Base-by-base conservation (phyloP, 2,888 invertebrate species). In the Pemphredon lugubris region DNA sequence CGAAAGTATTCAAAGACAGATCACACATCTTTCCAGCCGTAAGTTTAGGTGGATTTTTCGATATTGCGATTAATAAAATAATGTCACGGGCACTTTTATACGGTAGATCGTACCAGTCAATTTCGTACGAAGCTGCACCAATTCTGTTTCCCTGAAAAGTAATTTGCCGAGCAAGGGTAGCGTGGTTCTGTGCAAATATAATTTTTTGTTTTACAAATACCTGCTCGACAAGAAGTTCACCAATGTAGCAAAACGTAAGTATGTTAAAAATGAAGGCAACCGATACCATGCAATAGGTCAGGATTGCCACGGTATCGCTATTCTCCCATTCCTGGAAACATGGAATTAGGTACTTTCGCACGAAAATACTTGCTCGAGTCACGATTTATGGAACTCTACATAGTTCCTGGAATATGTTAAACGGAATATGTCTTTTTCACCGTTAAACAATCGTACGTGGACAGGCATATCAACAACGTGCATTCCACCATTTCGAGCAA, bases 371-470 rank as follows among this genome's bases (percentile, higher is more conserved):
- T 42, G 4, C n/a, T 4, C n/a, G 0, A 13, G 4, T n/a, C 13
- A 39, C 39, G 14, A 11, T 1, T 9, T 30, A 30, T 2, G 30
- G 9, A 9, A 30, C 9, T 9, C 9, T 30, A 7, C 26, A 7
- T 26, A 26, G 26, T 5, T 26, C 7, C 7, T 26, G 7, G 26
- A 5, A 5, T 7, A 5, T 7, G 3, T 26, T 26, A 58, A 4
- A n/a, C 23, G 1, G 20, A 11, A 34, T 34, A n/a, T 34, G 2
- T 26, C 6, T 30, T 71, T 83, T n/a, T n/a, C n/a, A 87, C 87
- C 83, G 71, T 77, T 45, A 88, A 71, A 16, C 83, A 82, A 64
- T 85, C 86, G 59, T 85, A 87, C 54, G 84, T 86, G 2, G 87
- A 77, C 13, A 87, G 76, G 45, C 88, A 88, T 42, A 88, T 84